phyloP scores from a whole-genome alignment of 2,888 invertebrate species.

The Noctua janthe region DNA sequence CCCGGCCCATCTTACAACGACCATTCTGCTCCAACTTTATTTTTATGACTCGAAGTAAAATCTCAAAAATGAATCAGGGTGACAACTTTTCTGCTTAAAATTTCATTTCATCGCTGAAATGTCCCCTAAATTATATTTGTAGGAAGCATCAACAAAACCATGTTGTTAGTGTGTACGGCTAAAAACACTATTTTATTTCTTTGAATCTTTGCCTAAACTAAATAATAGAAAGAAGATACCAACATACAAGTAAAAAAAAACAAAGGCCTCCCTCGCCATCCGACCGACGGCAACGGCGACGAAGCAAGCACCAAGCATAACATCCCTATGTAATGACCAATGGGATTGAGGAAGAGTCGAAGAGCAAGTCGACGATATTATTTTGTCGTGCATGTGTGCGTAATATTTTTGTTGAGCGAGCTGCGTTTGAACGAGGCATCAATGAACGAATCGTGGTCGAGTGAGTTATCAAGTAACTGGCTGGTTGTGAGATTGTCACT shows the following conservation, averaged over 20 bases:
- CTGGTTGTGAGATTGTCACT: conserved; percentile 60
- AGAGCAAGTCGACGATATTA: conserved; percentile 43
- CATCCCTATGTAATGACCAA: conserved; percentile 44
- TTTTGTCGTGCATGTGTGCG: conserved; percentile 53
- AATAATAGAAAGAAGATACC: conserved; percentile 18
- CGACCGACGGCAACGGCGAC: not conserved
- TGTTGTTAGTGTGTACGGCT: not conserved
- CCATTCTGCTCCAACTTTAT: not conserved
- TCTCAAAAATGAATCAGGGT: not conserved
- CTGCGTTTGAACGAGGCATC: conserved; percentile 67
- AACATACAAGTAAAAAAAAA: conserved; percentile 18
- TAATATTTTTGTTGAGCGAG: conserved; percentile 61
- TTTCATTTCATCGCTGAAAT: not conserved
- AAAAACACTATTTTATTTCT: conserved; percentile 19
- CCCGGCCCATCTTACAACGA: not conserved
- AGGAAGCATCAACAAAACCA: not conserved
- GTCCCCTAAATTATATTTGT: not conserved
- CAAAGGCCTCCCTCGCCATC: not conserved
- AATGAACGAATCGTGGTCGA: conserved; percentile 58
- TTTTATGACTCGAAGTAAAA: not conserved
- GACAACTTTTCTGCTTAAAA: not conserved
- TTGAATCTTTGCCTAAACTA: not conserved
- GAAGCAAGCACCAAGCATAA: conserved; percentile 13
- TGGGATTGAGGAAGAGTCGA: conserved; percentile 42
- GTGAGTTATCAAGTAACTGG: conserved; percentile 68